These are phyloP conservation scores for Spodoptera littoralis DNA, from an alignment of 2,888 invertebrate species.

Conservation along the genomic window DNA sequence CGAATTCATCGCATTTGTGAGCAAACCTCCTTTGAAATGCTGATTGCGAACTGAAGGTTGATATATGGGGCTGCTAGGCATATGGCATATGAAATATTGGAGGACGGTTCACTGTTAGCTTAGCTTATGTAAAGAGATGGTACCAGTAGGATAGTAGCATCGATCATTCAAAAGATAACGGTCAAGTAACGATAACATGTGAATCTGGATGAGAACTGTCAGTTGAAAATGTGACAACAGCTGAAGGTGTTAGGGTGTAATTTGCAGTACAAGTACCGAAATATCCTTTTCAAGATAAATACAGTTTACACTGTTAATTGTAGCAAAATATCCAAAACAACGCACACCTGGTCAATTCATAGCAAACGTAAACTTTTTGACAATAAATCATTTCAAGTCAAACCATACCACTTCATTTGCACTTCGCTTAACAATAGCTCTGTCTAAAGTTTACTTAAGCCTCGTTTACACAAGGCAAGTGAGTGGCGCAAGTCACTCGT, in stretches of 20 bases:
- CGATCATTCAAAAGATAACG: constrained; percentile 27
- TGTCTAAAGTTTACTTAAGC: constrained; percentile 52
- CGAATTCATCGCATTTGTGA: constrained; percentile 78
- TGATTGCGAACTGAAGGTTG: constrained; percentile 62
- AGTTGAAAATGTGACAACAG: no score
- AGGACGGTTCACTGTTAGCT: constrained; percentile 34
- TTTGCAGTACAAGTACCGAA: no score
- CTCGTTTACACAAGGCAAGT: constrained; percentile 62
- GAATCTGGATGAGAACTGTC: not conserved
- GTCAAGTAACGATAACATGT: constrained; percentile 18
- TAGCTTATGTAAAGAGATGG: constrained; percentile 39
- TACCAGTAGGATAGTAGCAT: constrained; percentile 34
- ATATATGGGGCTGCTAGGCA: constrained; percentile 56
- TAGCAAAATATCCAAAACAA: constrained; percentile 25
- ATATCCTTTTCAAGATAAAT: not conserved
- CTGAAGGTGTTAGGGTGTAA: no score
- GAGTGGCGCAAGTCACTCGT: constrained; percentile 62
- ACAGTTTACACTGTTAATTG: constrained; percentile 16
- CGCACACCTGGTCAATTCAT: constrained; percentile 52
- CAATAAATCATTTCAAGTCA: constrained; percentile 56
- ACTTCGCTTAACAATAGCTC: constrained; percentile 54
- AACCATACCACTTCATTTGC: constrained; percentile 58
- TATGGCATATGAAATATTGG: constrained; percentile 57
- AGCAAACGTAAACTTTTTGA: constrained; percentile 53
- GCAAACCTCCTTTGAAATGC: constrained; percentile 68